phyloP scores from a whole-genome alignment of 1,140 invertebrate species.

The Conopomorpha cramerella region DNA sequence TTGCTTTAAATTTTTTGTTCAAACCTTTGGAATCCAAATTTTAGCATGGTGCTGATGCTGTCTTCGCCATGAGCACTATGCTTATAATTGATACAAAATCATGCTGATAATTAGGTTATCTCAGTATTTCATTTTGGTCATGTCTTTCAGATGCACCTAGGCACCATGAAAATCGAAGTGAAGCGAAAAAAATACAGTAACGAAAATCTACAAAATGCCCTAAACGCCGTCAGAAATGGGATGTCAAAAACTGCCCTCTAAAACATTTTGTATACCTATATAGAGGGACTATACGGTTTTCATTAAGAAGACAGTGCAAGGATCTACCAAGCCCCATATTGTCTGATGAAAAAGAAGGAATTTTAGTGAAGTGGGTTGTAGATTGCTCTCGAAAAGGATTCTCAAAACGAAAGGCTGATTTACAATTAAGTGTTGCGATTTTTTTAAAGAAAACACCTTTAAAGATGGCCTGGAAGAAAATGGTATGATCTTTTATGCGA shows the following conservation, averaged over 20 bases:
- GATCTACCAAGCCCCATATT: no score
- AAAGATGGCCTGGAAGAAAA: conserved; percentile 21
- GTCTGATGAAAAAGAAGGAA: conserved; percentile 8
- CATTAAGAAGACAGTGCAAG: no score
- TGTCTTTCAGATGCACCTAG: no score
- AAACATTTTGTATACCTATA: background rate
- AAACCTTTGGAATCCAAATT: background rate
- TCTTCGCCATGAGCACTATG: no score
- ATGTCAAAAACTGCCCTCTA: background rate
- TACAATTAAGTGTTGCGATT: conserved; percentile 7
- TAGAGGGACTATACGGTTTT: background rate
- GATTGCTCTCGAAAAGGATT: conserved; percentile 10
- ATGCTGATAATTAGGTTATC: no score
- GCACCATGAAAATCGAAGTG: background rate
- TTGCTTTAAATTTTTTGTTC: background rate
- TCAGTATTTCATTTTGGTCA: no score
- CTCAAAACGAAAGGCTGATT: conserved; percentile 12
- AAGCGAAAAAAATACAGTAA: background rate
- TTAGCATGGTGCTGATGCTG: no score
- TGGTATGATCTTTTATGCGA: conserved; percentile 31
- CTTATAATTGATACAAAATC: no score
- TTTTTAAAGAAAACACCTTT: conserved; percentile 14
- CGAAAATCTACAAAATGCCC: background rate
- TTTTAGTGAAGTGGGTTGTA: conserved; percentile 9
- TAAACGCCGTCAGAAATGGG: background rate